Percentiles rank a stretch among this genome's conserved stretches.
phyloP scores from a whole-genome alignment of 2,113 vertebrate species.

The Tympanuchus pallidicinctus region DNA sequence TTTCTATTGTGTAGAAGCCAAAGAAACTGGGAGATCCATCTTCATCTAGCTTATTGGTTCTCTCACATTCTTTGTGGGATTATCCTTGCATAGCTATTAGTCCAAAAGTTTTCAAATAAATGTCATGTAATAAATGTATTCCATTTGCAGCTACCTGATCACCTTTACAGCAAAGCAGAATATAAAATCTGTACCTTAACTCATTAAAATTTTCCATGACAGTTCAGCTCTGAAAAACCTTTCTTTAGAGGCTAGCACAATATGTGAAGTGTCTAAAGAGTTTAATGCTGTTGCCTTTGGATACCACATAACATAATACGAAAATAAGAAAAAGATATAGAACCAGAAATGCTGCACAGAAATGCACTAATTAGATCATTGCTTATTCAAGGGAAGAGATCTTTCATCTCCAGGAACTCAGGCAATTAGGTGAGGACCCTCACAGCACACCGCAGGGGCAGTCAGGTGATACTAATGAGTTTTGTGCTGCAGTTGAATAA shows the following conservation, averaged over 20 bases:
- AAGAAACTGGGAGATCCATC: not conserved
- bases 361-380: slow-evolving; percentile 65
- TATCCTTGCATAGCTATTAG: not conserved
- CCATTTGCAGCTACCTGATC: not conserved
- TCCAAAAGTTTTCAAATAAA: not conserved
- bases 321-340: slow-evolving; percentile 38
- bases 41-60: not conserved
- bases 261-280: not conserved
- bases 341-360: slow-evolving; percentile 50
- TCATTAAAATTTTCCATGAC: slow-evolving; percentile 38
- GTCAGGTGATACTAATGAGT: slow-evolving; percentile 54
- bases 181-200: not conserved
- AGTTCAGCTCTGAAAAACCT: not conserved
- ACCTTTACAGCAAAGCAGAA: slow-evolving; percentile 1
- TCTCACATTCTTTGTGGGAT: not conserved
- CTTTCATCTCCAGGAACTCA: slow-evolving; percentile 64
- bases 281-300: slow-evolving; percentile 55
- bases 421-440: slow-evolving; percentile 54
- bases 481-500: slow-evolving; percentile 63
- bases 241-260: slow-evolving; percentile 25
- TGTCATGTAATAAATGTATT: not conserved
- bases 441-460: slow-evolving; percentile 42
- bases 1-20: not conserved
- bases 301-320: slow-evolving; percentile 36
- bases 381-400: slow-evolving; percentile 60